phyloP scores from a whole-genome alignment of 2,113 vertebrate species.

The Acrocephalus arundinaceus region DNA sequence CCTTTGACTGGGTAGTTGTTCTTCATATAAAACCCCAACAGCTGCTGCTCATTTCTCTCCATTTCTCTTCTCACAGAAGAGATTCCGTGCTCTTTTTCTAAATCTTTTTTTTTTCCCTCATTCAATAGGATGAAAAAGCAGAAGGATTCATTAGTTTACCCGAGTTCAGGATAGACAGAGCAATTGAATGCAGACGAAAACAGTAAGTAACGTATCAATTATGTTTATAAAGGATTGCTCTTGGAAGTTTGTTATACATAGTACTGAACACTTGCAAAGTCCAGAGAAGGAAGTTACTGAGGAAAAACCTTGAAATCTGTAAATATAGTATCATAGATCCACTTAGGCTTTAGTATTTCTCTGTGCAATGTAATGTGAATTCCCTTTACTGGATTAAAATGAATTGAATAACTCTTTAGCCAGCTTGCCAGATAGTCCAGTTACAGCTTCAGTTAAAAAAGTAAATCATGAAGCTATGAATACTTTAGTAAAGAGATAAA shows the following conservation, averaged over 20 bases:
- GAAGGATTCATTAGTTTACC: slow-evolving; percentile 91
- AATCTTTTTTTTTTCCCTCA: background rate
- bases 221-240: background rate
- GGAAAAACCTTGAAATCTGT: background rate
- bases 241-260: background rate
- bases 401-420: background rate
- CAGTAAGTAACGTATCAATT: slow-evolving; percentile 79
- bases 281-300: background rate
- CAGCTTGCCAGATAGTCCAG: background rate
- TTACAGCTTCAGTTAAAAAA: background rate
- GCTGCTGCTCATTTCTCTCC: background rate
- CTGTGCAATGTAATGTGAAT: background rate
- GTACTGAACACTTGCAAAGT: background rate
- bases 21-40: background rate
- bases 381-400: background rate
- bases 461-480: background rate
- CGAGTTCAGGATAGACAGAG: slow-evolving; percentile 91
- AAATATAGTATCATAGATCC: background rate
- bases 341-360: background rate
- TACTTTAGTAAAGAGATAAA: background rate
- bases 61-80: no score
- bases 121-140: slow-evolving; percentile 86
- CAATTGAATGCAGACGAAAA: slow-evolving; percentile 88
- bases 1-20: background rate
- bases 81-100: background rate